Conservation (phyloP, 2,888 invertebrate genomes). For the Oscheius sp. region DNA sequence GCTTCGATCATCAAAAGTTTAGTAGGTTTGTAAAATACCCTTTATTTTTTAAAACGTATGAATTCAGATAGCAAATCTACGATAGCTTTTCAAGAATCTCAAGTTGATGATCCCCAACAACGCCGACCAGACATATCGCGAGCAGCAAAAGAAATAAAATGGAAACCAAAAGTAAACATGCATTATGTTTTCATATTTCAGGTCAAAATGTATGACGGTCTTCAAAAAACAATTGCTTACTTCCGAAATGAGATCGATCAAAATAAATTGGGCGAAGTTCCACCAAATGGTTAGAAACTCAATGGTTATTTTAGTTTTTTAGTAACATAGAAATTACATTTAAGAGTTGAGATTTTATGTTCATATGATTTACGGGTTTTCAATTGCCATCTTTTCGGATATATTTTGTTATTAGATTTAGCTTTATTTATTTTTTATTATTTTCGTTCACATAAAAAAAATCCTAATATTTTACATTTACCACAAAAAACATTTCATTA, state of each 20-base stretch:
- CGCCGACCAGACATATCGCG: slow-evolving; percentile 90
- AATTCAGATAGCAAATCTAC: slow-evolving; percentile 81
- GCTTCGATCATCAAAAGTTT: slow-evolving; percentile 74
- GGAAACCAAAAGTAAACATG: slow-evolving; percentile 84
- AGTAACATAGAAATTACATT: neutral
- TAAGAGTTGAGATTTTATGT: neutral
- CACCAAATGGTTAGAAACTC: neutral
- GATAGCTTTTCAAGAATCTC: slow-evolving; percentile 84
- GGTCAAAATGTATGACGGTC: slow-evolving; percentile 84
- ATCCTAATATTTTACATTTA: no score
- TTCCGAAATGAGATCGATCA: slow-evolving; percentile 84
- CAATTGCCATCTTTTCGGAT: no score
- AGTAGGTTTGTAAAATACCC: slow-evolving; percentile 72
- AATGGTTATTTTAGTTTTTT: no score
- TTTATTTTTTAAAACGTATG: neutral
- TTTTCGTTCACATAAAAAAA: no score
- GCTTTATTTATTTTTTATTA: no score
- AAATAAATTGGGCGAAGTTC: slow-evolving; percentile 40
- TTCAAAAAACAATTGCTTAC: slow-evolving; percentile 90
- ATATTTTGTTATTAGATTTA: no score
- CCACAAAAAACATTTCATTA: no score
- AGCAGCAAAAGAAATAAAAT: slow-evolving; percentile 84
- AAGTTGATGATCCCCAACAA: slow-evolving; percentile 94
- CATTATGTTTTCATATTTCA: slow-evolving; percentile 68
- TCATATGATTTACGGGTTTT: neutral